Percentiles rank a stretch among this genome's conserved stretches.
phyloP scores from a whole-genome alignment of 2,113 vertebrate species.

The Syrrhaptes paradoxus region DNA sequence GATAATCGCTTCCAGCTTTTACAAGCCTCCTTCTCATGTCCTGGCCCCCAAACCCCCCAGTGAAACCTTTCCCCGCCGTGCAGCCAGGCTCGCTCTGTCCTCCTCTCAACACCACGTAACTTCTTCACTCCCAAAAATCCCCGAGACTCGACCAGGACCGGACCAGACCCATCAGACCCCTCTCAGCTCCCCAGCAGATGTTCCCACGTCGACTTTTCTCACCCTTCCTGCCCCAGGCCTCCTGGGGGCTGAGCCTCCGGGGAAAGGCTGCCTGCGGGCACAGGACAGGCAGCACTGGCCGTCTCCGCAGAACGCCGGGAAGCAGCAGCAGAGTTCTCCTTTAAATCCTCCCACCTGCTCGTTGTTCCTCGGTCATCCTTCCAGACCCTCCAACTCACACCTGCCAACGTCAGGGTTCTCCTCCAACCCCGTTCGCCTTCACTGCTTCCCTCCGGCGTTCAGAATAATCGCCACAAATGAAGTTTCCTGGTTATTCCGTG shows the following conservation, averaged over 20 bases:
- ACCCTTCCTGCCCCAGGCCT: neutral
- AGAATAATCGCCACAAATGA: neutral
- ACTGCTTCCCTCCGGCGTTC: neutral
- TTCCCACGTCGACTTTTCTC: neutral
- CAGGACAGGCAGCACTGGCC: neutral
- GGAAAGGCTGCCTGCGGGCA: neutral
- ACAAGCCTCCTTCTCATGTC: neutral
- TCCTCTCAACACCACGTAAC: neutral
- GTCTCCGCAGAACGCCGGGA: neutral
- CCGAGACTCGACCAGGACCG: no score
- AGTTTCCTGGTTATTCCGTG: neutral
- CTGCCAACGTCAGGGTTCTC: fast-evolving
- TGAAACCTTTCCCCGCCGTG: neutral
- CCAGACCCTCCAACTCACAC: neutral
- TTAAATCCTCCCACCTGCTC: neutral
- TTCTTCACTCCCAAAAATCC: neutral
- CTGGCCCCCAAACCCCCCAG: neutral
- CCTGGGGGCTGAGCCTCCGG: fast-evolving
- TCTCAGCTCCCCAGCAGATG: neutral
- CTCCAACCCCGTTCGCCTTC: fast-evolving
- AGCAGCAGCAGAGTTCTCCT: neutral
- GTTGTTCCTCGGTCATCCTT: fast-evolving
- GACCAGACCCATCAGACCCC: neutral
- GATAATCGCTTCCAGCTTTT: neutral
- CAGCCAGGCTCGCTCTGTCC: neutral